Conservation (phyloP, 2,797 vertebrate species). For the Halcyon smyrnensis region DNA sequence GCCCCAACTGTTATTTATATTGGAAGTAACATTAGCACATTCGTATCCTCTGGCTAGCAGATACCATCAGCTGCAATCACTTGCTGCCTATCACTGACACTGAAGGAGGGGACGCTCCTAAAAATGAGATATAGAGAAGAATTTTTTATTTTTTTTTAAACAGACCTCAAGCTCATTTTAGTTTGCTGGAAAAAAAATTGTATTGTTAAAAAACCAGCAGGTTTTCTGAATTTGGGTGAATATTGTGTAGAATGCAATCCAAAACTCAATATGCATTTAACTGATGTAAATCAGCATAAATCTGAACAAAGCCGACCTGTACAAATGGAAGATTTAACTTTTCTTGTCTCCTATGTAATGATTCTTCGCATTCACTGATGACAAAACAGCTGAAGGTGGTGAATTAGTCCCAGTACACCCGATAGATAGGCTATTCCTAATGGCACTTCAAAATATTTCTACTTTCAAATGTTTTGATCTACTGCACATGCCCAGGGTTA, state of each 20-base stretch:
- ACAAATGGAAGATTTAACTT: background rate
- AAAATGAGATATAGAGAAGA: background rate
- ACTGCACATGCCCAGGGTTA: background rate
- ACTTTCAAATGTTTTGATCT: background rate
- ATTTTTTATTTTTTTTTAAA: background rate
- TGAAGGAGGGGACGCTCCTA: background rate
- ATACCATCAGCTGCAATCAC: slow-evolving; percentile 46
- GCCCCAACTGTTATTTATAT: slow-evolving; percentile 42
- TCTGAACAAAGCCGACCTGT: background rate
- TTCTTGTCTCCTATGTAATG: background rate
- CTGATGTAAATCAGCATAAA: background rate
- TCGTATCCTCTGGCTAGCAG: slow-evolving; percentile 61
- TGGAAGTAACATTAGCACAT: slow-evolving; percentile 58
- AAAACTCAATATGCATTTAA: background rate
- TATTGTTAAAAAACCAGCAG: background rate
- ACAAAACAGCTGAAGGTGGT: background rate
- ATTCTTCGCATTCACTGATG: background rate
- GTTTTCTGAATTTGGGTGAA: background rate
- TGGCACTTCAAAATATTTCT: background rate
- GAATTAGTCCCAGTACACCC: background rate
- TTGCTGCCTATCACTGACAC: background rate
- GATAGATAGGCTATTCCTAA: background rate
- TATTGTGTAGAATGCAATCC: background rate
- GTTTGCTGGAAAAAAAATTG: background rate
- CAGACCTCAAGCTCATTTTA: background rate